Evolutionary conservation across 2,888 invertebrate species (phyloP), one percentile per base, ranked within the genome.

Genomic region (Apomyelois bistriatella): DNA sequence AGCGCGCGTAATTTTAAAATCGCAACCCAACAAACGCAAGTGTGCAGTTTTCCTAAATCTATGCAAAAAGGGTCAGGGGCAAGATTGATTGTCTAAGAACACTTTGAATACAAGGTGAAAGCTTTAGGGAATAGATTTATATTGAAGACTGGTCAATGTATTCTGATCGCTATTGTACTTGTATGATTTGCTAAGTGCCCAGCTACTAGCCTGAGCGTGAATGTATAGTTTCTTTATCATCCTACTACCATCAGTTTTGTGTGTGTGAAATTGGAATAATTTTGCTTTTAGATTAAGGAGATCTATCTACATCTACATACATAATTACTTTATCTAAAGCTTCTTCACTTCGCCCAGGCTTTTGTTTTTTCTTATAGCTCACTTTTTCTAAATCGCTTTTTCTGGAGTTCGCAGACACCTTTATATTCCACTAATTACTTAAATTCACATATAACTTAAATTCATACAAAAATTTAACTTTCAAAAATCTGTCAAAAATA

Each of bases 41-140:
- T 32, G 40, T 22, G 48, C n/a, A 74, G 72, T 70, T 69, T 64
- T 57, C 66, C 69, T 46, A 46, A 46, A 46, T 46, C 62, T 76
- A 80, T 81, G 80, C 79, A 82, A 85, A 85, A 84, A 87, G 85
- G 87, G 86, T 79, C 79, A 75, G 72, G 68, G 65, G 63, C 66
- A 79, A 87, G 87, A 88, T 88, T 86, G 86, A 88, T 87, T 87
- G 87, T 85, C 83, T 87, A 82, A 76, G 72, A 76, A 70, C 62
- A 60, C 59, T 75, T 74, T 78, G 81, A 82, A 80, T 80, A 76
- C 51, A 22, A 22, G 28, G 43, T 36, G 37, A 52, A 52, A 52
- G 52, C 43, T 22, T 43, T 13, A 5, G 35, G 43, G 22, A 52
- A 43, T 37, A 43, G 52, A 57, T 52, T 47, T 46, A 46, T n/a